These are phyloP conservation scores for Coremacera marginata DNA, from an alignment of 2,888 invertebrate species.

Conservation along the genomic window DNA sequence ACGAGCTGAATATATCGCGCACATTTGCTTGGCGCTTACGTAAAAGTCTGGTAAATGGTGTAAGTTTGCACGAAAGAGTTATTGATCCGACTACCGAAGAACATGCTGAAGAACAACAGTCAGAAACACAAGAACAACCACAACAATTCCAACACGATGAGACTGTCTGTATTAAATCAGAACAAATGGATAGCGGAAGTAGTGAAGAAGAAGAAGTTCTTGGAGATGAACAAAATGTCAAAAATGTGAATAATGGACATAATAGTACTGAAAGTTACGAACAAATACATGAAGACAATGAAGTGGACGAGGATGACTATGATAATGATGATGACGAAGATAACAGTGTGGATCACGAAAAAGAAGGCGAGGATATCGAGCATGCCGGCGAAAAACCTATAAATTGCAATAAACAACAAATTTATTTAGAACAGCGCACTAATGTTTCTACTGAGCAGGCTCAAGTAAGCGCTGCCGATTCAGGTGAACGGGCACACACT, in stretches of 20 bases:
- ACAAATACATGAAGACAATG: slow-evolving; percentile 2
- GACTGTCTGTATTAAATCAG: slow-evolving; percentile 42
- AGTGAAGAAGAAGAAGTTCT: slow-evolving; percentile 32
- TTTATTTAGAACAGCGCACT: slow-evolving; percentile 43
- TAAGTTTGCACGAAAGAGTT: slow-evolving; percentile 66
- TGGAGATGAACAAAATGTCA: neutral
- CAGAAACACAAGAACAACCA: slow-evolving; percentile 32
- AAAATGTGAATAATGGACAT: neutral
- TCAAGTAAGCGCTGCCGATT: slow-evolving; percentile 38
- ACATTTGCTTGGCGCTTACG: slow-evolving; percentile 68
- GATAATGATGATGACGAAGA: slow-evolving; percentile 29
- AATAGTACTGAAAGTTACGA: slow-evolving; percentile 39
- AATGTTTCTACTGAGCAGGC: neutral
- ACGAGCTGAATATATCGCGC: slow-evolving; percentile 66
- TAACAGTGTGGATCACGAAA: slow-evolving; percentile 43
- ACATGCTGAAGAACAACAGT: slow-evolving; percentile 41
- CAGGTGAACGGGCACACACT: slow-evolving; percentile 21
- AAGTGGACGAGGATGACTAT: neutral
- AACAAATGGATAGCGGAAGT: slow-evolving; percentile 44
- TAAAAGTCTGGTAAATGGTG: slow-evolving; percentile 66
- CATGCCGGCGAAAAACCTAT: slow-evolving; percentile 37
- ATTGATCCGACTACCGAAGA: slow-evolving; percentile 62
- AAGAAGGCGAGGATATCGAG: slow-evolving; percentile 45
- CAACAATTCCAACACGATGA: slow-evolving; percentile 14
- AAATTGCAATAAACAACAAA: slow-evolving; percentile 19